phyloP scores from a whole-genome alignment of 2,797 vertebrate genomes.

The Anisognathus igniventris region DNA sequence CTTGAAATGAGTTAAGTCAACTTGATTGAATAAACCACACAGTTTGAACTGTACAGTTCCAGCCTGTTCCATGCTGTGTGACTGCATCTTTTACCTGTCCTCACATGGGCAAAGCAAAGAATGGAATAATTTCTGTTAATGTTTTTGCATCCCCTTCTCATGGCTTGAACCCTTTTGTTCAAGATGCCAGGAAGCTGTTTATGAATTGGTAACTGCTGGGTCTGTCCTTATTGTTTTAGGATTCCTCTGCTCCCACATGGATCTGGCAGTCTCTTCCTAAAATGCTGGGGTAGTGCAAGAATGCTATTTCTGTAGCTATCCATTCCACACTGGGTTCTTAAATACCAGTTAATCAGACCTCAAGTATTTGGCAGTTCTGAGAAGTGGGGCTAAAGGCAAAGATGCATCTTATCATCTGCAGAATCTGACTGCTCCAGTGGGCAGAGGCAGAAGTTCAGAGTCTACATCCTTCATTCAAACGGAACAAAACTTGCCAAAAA shows the following conservation, averaged over 20 bases:
- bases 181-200: constrained; percentile 33
- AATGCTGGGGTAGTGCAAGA: constrained; percentile 23
- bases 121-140: not conserved
- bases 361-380: constrained; percentile 52
- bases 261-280: constrained; percentile 1
- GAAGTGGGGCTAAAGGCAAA: not conserved
- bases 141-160: constrained; percentile 28
- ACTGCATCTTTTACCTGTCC: not conserved
- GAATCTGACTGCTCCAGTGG: not conserved
- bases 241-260: constrained; percentile 28
- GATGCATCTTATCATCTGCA: not conserved
- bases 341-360: constrained; percentile 55
- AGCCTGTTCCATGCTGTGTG: not conserved
- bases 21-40: not conserved
- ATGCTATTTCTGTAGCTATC: constrained; percentile 45
- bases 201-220: constrained; percentile 11
- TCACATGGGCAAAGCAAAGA: not conserved
- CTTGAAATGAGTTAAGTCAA: not conserved
- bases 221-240: constrained; percentile 35
- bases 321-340: constrained; percentile 24
- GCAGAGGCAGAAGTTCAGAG: constrained; percentile 1
- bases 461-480: not conserved
- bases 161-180: not conserved
- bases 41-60: not conserved
- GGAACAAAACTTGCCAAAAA: constrained; percentile 2